Base-by-base conservation (phyloP, 2,113 vertebrate species). In the Anthoscopus minutus region DNA sequence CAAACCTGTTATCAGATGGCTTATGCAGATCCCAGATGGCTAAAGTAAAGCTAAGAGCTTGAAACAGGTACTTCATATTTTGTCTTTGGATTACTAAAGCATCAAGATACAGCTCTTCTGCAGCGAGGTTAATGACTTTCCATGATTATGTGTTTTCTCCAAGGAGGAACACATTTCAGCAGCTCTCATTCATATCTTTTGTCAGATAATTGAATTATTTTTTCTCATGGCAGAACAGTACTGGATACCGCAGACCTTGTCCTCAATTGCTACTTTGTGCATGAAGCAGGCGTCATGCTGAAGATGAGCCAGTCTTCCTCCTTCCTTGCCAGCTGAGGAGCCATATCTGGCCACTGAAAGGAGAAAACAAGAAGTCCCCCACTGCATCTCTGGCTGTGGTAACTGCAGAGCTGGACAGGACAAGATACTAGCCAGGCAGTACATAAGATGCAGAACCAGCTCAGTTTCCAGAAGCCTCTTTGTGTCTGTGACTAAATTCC, bases 1-100 rank as follows among this genome's bases (percentile, higher is more conserved):
- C 91, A 94, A 88, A 87, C 83, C 83, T 64, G 37, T 71, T 84
- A 81, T 94, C 94, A 92, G 83, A 93, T 91, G 92, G 80, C 67
- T 94, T 92, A 44, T 74, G 73, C 61, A 89, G 80, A 74, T 81
- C 95, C 88, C 94, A 95, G 81, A 79, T 85, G 96, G 77, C 61
- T 89, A 69, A 78, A 81, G 53, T 21, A 88, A 84, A 88, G 60
- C 74, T 90, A 71, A 79, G 64, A 95, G 61, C 80, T 90, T 70
- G 42, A 33, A 92, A 88, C 35, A 92, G 82, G 91, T 94, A 86
- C 79, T 66, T 92, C 7, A 5, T 42, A 37, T 81, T 82, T 86
- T 86, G 45, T 80, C 71, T 47, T 33, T 53, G 20, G 54, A 42
- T 81, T 93, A 77, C 81, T 73, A 95, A 70, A 77, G 37, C 67